Evolutionary conservation across 53 echinoderm and acorn worm genomes (phyloP).

Genomic region (Patiria pectinifera): DNA sequence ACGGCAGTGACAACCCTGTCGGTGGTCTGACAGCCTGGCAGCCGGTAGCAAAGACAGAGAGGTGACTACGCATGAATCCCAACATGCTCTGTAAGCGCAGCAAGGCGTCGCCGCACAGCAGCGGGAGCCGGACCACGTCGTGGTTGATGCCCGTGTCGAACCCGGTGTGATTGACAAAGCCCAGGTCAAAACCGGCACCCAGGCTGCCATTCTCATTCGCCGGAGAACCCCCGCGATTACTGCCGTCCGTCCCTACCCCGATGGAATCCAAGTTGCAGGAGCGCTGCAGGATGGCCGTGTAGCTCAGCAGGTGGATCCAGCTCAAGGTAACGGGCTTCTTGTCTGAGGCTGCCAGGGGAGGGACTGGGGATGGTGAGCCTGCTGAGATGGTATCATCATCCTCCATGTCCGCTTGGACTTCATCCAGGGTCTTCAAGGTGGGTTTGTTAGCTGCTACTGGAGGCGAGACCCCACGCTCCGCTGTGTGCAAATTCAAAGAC

Average conservation of each 20-base stretch:
- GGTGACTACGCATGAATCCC: slow-evolving; percentile 74
- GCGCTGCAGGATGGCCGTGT: slow-evolving; percentile 88
- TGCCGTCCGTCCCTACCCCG: slow-evolving; percentile 53
- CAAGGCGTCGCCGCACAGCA: slow-evolving; percentile 68
- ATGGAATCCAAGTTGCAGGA: slow-evolving; percentile 83
- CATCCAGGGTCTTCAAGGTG: slow-evolving; percentile 75
- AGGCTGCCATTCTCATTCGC: slow-evolving; percentile 63
- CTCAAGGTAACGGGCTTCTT: slow-evolving; percentile 58
- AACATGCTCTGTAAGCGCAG: slow-evolving; percentile 82
- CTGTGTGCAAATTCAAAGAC: slow-evolving; percentile 31
- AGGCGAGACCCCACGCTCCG: slow-evolving; percentile 48
- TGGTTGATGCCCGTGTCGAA: slow-evolving; percentile 76
- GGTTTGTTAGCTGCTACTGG: slow-evolving; percentile 45
- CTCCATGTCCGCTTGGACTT: slow-evolving; percentile 42
- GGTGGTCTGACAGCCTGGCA: slow-evolving; percentile 82
- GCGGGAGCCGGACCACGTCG: slow-evolving; percentile 82
- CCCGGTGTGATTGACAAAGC: slow-evolving; percentile 67
- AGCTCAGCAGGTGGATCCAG: slow-evolving; percentile 93
- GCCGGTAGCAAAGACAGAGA: slow-evolving; percentile 68
- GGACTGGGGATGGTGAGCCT: slow-evolving; percentile 25
- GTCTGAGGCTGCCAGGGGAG: background rate
- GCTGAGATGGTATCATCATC: slow-evolving; percentile 43
- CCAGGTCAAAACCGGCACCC: slow-evolving; percentile 74
- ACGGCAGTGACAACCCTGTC: slow-evolving; percentile 65
- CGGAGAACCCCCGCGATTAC: background rate